A percentile compares a stretch with the other conserved stretches of the same genome.
Conservation (phyloP, 2,888 invertebrate genomes). For the Volucella inanis region DNA sequence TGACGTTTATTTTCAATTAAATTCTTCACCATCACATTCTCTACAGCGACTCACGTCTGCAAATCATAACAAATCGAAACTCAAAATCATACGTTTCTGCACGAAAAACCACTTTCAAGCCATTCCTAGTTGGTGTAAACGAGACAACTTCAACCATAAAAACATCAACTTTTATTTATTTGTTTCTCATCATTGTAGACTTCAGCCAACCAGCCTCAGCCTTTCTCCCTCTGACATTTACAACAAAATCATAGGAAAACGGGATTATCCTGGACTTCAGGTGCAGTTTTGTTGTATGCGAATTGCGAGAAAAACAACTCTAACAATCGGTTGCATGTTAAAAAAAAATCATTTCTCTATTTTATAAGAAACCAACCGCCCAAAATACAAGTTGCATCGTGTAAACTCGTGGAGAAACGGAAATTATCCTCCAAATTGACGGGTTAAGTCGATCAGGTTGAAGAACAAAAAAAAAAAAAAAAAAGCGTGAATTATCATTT, state of each 20-base stretch:
- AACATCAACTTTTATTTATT: background rate
- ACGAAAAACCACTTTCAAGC: slow-evolving; percentile 4
- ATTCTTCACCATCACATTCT: background rate
- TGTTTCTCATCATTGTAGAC: background rate
- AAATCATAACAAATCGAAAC: slow-evolving; percentile 42
- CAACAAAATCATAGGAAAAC: slow-evolving; percentile 39
- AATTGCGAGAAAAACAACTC: slow-evolving; percentile 22
- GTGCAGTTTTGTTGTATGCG: slow-evolving; percentile 60
- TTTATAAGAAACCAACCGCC: background rate
- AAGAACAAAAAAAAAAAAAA: slow-evolving; percentile 7
- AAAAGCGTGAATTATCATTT: slow-evolving; percentile 19
- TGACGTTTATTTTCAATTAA: no score
- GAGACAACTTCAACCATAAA: background rate
- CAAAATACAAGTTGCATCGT: background rate
- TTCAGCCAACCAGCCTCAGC: background rate
- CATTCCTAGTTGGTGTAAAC: background rate
- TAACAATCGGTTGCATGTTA: slow-evolving; percentile 11
- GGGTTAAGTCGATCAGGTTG: slow-evolving; percentile 46
- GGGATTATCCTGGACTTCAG: slow-evolving; percentile 65
- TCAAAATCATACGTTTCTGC: slow-evolving; percentile 63
- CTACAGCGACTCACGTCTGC: slow-evolving; percentile 9
- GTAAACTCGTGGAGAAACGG: background rate
- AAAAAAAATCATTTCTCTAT: no score
- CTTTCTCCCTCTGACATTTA: slow-evolving; percentile 21
- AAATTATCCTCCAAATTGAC: background rate